phyloP scores from a whole-genome alignment of 2,888 invertebrate genomes.

The Notocelia uddmanniana region DNA sequence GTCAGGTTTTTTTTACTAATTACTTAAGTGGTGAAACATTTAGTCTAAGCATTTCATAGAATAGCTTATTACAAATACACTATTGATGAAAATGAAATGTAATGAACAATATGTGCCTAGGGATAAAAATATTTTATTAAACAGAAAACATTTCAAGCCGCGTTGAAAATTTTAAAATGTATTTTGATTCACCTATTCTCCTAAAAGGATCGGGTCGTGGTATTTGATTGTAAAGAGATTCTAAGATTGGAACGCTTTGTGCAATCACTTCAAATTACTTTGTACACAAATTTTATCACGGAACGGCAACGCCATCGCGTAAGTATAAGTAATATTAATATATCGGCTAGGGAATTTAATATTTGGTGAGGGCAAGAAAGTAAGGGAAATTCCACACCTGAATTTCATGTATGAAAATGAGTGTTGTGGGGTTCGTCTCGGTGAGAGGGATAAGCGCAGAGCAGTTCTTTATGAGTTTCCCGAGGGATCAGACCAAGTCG shows the following conservation, averaged over 20 bases:
- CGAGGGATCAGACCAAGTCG: slow-evolving; percentile 51
- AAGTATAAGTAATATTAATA: slow-evolving; percentile 74
- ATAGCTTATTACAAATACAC: neutral
- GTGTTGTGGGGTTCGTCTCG: slow-evolving; percentile 56
- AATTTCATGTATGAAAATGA: slow-evolving; percentile 68
- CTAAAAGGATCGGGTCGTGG: slow-evolving; percentile 4
- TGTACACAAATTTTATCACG: slow-evolving; percentile 63
- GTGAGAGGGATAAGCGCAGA: slow-evolving; percentile 57
- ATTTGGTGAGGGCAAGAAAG: slow-evolving; percentile 70
- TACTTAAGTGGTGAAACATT: neutral
- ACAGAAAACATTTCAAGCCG: neutral
- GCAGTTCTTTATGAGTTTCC: slow-evolving; percentile 65
- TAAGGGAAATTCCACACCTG: slow-evolving; percentile 58
- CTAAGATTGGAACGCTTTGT: slow-evolving; percentile 64
- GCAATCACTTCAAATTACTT: slow-evolving; percentile 72
- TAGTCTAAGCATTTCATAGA: neutral
- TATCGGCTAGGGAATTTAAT: slow-evolving; percentile 71
- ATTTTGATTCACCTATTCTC: neutral
- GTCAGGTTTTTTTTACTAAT: no score
- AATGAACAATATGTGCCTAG: neutral
- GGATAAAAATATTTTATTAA: no score
- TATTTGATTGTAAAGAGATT: slow-evolving; percentile 53
- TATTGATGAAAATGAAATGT: no score
- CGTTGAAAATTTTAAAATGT: neutral
- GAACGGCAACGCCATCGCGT: slow-evolving; percentile 53